Conservation (phyloP, 2,888 invertebrate species). For the Hirtodrosophila cameraria region DNA sequence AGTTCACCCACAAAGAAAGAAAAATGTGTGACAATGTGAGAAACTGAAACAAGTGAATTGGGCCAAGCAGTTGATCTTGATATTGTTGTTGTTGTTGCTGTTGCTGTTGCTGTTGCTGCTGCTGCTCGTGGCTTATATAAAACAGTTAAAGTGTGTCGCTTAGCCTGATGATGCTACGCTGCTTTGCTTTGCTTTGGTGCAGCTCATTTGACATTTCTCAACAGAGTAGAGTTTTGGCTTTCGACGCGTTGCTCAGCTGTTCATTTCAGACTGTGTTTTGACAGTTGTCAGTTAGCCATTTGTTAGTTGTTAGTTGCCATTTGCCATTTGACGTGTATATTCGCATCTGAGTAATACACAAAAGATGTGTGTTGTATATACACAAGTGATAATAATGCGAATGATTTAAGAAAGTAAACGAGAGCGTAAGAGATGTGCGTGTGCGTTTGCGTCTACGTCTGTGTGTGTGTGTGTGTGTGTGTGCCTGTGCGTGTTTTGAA, state of each 20-base stretch:
- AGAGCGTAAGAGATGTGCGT: slow-evolving; percentile 16
- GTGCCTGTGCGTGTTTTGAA: neutral
- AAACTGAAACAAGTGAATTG: slow-evolving; percentile 11
- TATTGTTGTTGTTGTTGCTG: slow-evolving; percentile 1
- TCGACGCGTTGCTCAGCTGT: slow-evolving; percentile 27
- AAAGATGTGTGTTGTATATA: slow-evolving; percentile 2
- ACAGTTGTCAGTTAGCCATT: slow-evolving; percentile 33
- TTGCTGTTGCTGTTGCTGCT: neutral
- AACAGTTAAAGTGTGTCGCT: slow-evolving; percentile 31
- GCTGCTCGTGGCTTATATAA: neutral
- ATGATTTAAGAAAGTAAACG: slow-evolving; percentile 14
- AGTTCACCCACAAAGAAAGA: neutral
- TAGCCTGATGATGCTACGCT: neutral
- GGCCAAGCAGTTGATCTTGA: slow-evolving; percentile 1
- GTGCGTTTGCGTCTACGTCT: neutral
- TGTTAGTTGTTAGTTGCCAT: slow-evolving; percentile 4
- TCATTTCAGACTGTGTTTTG: too few relatives aligned
- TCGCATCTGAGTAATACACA: slow-evolving; percentile 4
- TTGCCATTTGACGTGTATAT: slow-evolving; percentile 4
- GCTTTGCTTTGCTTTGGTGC: neutral
- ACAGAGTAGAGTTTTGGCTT: slow-evolving; percentile 31
- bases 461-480: neutral
- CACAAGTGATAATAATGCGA: slow-evolving; percentile 24
- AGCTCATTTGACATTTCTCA: slow-evolving; percentile 21
- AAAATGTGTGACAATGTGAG: neutral